These are phyloP conservation scores for Platalea minor DNA, from an alignment of 2,797 vertebrate genomes.

Conservation along the genomic window DNA sequence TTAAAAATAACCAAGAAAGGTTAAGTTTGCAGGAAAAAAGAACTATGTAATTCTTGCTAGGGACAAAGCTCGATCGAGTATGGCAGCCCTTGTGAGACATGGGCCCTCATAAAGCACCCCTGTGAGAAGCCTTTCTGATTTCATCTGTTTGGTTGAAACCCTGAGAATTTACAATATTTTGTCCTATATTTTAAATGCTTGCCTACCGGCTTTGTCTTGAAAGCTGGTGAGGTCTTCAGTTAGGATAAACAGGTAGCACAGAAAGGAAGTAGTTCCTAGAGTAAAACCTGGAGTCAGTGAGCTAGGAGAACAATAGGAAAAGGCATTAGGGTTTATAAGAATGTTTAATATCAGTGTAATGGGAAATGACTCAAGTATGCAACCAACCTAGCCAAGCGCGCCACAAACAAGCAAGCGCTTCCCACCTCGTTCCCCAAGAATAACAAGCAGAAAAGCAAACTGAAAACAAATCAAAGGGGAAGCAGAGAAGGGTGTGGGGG, in stretches of 20 bases:
- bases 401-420: neutral
- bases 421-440: neutral
- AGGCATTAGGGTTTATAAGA: neutral
- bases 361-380: neutral
- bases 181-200: neutral
- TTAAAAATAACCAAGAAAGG: neutral
- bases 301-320: neutral
- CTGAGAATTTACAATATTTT: neutral
- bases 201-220: neutral
- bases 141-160: neutral
- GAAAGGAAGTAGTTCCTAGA: neutral
- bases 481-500: neutral
- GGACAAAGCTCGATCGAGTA: neutral
- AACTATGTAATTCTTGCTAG: neutral
- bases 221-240: neutral
- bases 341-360: neutral
- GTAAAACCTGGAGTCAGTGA: neutral
- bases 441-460: neutral
- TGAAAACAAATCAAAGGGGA: neutral
- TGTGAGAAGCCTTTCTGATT: neutral
- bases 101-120: neutral
- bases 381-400: neutral
- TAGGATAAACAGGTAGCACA: neutral
- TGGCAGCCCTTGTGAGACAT: neutral
- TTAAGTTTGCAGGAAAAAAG: neutral